Base-by-base conservation (phyloP, 1,140 invertebrate genomes). In the Ptiloglossa arizonensis region DNA sequence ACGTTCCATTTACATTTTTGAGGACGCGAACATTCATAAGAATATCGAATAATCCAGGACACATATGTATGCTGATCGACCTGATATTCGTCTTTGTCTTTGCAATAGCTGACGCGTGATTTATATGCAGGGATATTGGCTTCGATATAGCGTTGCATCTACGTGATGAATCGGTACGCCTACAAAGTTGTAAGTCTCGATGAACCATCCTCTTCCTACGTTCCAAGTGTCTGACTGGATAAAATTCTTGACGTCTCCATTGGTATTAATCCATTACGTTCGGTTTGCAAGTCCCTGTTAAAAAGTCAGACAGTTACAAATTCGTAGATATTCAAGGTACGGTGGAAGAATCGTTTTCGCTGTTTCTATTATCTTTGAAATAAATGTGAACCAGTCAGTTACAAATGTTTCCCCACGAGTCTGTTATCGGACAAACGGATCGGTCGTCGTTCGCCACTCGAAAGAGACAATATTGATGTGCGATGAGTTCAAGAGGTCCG, bases 11-110 rank as follows among this genome's bases (percentile, higher is more conserved):
- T 52, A 44, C 44, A 75, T 74, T 22, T 64, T 27, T 48, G 56
- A 70, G 13, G 41, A 66, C 62, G 63, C 48, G 62, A 81, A 74
- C 68, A 63, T 83, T 79, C 68, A 62, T 41, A 8, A 35, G 66
- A 83, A 84, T 74, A 79, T 79, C 79, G 78, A 81, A 85, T 75
- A 81, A 80, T 87, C 67, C 71, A 41, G 72, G 81, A 80, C 82
- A 79, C 70, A 80, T 83, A 72, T 87, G 83, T 83, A 72, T 87
- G 83, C 70, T 68, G 82, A 71, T 84, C 79, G 77, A 78, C 57
- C 64, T 68, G 75, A 87, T 86, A 88, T 87, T 82, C 82, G 80
- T 88, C 87, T 87, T 86, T 85, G 86, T 88, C 87, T 76, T 79
- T 80, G 54, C 75, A 71, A 80, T 82, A 72, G 81, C 81, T 81